Evolutionary conservation across 2,888 invertebrate species (phyloP).

Genomic region (Parnassius smintheus): DNA sequence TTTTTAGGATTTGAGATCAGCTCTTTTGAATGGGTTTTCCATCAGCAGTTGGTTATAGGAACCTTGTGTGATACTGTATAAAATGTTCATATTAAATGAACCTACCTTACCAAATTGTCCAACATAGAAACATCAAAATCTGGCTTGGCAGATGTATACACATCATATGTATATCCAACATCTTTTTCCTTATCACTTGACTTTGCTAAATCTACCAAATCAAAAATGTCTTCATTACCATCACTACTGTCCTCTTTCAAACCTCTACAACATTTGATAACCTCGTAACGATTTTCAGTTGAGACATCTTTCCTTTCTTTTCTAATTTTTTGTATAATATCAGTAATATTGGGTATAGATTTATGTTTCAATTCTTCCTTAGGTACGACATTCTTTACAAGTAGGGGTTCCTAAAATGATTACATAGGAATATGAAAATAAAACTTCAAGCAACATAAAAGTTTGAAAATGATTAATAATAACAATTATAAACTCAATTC

Average conservation of each 20-base stretch:
- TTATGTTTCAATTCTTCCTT: constrained; percentile 54
- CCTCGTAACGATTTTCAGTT: constrained; percentile 60
- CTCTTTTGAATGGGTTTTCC: no score
- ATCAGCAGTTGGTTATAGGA: no score
- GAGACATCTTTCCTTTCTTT: constrained; percentile 60
- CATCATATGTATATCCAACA: constrained; percentile 65
- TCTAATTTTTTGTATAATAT: constrained; percentile 65
- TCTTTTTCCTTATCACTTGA: constrained; percentile 46
- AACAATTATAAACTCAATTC: no score
- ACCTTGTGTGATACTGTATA: no score
- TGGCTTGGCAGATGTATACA: constrained; percentile 62
- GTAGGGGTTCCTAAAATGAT: constrained; percentile 55
- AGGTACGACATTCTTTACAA: constrained; percentile 57
- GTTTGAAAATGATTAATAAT: no score
- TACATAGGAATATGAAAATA: background rate
- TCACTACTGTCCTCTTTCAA: constrained; percentile 48
- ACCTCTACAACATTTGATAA: constrained; percentile 67
- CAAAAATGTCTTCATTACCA: constrained; percentile 41
- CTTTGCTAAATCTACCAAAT: constrained; percentile 62
- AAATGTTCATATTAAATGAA: background rate
- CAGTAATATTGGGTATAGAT: constrained; percentile 50
- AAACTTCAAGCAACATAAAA: no score
- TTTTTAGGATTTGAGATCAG: no score
- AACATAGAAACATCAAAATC: constrained; percentile 70
- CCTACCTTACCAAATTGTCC: constrained; percentile 67